phyloP scores from a whole-genome alignment of 2,113 vertebrate genomes.

The Psettodes erumei region DNA sequence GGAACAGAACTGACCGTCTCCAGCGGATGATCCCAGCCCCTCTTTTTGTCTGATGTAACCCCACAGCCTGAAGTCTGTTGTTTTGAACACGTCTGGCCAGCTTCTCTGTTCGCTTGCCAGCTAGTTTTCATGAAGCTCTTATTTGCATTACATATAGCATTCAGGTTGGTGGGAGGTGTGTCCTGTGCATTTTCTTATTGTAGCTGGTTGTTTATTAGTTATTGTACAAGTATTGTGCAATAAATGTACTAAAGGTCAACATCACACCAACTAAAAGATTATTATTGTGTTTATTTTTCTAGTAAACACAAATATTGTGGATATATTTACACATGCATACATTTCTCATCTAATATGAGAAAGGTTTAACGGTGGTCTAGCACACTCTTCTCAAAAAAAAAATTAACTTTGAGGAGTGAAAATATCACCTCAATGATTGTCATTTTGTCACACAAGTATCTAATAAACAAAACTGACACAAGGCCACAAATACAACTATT shows the following conservation, averaged over 20 bases:
- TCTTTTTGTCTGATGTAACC: background rate
- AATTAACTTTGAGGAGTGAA: background rate
- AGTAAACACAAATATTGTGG: background rate
- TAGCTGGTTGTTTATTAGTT: background rate
- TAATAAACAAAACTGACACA: slow-evolving; percentile 3
- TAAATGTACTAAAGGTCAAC: background rate
- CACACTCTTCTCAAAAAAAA: background rate
- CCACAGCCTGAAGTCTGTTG: background rate
- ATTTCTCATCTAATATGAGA: background rate
- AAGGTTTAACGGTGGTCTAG: background rate
- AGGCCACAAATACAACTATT: slow-evolving; percentile 22
- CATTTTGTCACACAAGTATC: slow-evolving; percentile 1
- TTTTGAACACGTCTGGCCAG: too few relatives aligned
- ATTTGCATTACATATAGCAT: background rate
- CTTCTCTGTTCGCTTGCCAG: background rate
- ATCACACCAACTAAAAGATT: background rate
- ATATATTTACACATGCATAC: too few relatives aligned
- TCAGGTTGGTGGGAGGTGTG: background rate
- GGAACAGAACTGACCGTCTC: background rate
- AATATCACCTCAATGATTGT: slow-evolving; percentile 4
- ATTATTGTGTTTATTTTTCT: background rate
- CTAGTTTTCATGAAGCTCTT: background rate
- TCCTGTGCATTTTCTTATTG: background rate
- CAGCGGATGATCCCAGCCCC: background rate
- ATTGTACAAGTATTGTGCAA: background rate